Evolutionary conservation across 2,888 invertebrate species (phyloP).

Genomic region (Synergus umbraculus): DNA sequence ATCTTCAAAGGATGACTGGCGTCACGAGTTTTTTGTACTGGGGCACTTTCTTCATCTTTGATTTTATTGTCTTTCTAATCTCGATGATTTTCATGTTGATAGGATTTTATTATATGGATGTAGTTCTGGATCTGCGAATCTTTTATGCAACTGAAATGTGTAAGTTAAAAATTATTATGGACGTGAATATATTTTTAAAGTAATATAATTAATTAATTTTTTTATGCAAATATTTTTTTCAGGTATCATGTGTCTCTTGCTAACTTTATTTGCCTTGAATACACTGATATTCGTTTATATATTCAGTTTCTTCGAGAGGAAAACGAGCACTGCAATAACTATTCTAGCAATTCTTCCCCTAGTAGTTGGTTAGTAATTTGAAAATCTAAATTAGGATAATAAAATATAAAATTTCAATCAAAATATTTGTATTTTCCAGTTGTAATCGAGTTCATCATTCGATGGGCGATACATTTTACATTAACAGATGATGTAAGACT

Average conservation of each 20-base stretch:
- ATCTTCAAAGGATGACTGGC: constrained; percentile 84
- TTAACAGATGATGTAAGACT: not conserved
- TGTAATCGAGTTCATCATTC: not conserved
- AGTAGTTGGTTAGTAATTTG: constrained; percentile 1
- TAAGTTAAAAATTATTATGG: constrained; percentile 54
- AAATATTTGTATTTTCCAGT: constrained; percentile 12
- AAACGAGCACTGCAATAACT: constrained; percentile 61
- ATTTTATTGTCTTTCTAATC: constrained; percentile 76
- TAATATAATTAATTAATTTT: not conserved
- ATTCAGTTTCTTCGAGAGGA: constrained; percentile 69
- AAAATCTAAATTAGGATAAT: not conserved
- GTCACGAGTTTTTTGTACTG: constrained; percentile 82
- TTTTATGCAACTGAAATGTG: constrained; percentile 77
- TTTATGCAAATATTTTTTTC: constrained; percentile 37
- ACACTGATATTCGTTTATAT: constrained; percentile 75
- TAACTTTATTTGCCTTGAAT: constrained; percentile 84
- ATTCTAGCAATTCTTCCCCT: constrained; percentile 51
- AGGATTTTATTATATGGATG: constrained; percentile 64
- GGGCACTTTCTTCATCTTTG: constrained; percentile 81
- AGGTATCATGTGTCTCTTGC: constrained; percentile 82
- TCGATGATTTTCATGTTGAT: constrained; percentile 62
- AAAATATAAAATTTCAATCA: not conserved
- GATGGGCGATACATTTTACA: not conserved
- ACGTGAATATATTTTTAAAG: not conserved
- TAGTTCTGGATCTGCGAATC: constrained; percentile 59